Conservation (phyloP, 1,140 invertebrate genomes). For the Orussus abietinus region DNA sequence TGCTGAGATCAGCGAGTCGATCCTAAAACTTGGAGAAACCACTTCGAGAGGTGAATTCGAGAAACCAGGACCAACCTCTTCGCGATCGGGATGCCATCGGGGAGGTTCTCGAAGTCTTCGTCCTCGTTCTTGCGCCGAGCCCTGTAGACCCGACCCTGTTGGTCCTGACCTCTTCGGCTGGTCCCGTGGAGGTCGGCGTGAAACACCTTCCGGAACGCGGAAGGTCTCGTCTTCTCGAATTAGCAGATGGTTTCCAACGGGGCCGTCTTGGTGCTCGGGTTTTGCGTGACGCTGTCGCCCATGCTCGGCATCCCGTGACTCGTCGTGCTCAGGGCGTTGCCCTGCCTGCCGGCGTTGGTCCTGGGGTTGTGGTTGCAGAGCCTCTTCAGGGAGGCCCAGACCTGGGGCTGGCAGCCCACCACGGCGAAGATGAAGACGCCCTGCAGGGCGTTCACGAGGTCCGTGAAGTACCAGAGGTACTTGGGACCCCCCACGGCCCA, state of each 20-base stretch:
- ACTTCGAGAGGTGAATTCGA: too few species aligned
- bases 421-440: slow-evolving; percentile 87
- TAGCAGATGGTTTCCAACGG: slow-evolving; percentile 59
- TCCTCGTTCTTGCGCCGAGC: too few species aligned
- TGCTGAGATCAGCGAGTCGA: too few species aligned
- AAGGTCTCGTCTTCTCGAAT: too few species aligned
- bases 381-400: slow-evolving; percentile 65
- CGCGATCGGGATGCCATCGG: too few species aligned
- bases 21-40: too few species aligned
- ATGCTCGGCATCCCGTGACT: slow-evolving; percentile 75
- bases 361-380: slow-evolving; percentile 59
- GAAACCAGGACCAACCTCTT: too few species aligned
- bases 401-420: slow-evolving; percentile 82
- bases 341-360: slow-evolving; percentile 52
- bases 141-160: too few species aligned
- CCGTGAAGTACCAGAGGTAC: slow-evolving; percentile 75
- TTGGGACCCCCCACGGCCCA: slow-evolving; percentile 70
- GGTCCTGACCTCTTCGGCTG: too few species aligned
- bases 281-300: slow-evolving; percentile 69
- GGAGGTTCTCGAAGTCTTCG: too few species aligned
- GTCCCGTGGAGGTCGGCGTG: too few species aligned
- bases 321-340: slow-evolving; percentile 57
- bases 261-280: slow-evolving; percentile 63
- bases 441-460: slow-evolving; percentile 78
- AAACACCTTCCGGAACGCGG: too few species aligned